phyloP scores from a whole-genome alignment of 1,140 invertebrate genomes.

The Heliothis subflexa region DNA sequence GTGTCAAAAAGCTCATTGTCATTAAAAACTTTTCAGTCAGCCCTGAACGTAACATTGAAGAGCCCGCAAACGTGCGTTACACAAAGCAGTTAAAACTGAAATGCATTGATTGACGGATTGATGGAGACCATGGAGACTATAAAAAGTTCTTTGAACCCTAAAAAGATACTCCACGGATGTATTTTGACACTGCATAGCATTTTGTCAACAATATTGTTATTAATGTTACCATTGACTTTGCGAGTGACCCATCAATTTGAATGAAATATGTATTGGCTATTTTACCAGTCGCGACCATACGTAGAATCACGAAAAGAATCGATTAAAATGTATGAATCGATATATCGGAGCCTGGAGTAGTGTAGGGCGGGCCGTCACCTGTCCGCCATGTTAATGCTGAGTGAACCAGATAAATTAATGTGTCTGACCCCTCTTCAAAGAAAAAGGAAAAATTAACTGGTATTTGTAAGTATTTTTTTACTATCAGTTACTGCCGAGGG shows the following conservation, averaged over 20 bases:
- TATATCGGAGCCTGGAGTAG: slow-evolving; percentile 3
- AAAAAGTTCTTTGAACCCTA: slow-evolving; percentile 67
- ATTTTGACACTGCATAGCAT: slow-evolving; percentile 40
- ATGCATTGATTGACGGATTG: slow-evolving; percentile 68
- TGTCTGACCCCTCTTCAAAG: slow-evolving; percentile 50
- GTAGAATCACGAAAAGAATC: slow-evolving; percentile 3
- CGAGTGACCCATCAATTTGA: slow-evolving; percentile 48
- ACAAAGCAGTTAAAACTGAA: slow-evolving; percentile 63
- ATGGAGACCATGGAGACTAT: slow-evolving; percentile 62
- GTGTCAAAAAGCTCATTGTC: slow-evolving; percentile 24
- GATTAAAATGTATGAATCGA: slow-evolving; percentile 30
- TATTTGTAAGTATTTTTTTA: slow-evolving; percentile 36
- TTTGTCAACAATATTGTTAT: slow-evolving; percentile 54
- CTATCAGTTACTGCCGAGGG: slow-evolving; percentile 13
- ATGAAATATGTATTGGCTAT: slow-evolving; percentile 34
- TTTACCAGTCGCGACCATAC: slow-evolving; percentile 8
- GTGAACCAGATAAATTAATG: slow-evolving; percentile 52
- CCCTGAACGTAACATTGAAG: slow-evolving; percentile 49
- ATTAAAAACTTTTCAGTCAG: slow-evolving; percentile 18
- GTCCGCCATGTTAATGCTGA: slow-evolving; percentile 36
- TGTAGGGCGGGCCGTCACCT: background rate
- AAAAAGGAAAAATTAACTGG: slow-evolving; percentile 44
- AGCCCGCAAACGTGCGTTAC: slow-evolving; percentile 57
- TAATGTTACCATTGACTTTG: slow-evolving; percentile 52
- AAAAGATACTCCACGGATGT: slow-evolving; percentile 52